Evolutionary conservation across 2,888 invertebrate genomes (phyloP).

Genomic region (Phengaris arion): DNA sequence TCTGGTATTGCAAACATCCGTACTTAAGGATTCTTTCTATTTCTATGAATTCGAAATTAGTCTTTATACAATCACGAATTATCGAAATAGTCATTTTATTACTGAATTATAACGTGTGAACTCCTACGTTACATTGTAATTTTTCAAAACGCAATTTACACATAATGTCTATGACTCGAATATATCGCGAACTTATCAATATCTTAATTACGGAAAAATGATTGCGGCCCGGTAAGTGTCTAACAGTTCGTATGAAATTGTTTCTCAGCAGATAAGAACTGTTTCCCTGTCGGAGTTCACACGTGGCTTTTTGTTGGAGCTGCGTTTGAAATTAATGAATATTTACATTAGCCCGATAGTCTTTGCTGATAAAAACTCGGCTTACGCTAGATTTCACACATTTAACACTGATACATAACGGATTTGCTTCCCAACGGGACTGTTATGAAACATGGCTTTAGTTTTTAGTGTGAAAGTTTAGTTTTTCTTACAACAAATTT

Average conservation of each 20-base stretch:
- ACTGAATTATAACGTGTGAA: background rate
- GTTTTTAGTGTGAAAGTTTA: background rate
- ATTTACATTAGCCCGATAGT: conserved; percentile 29
- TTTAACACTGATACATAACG: conserved; percentile 19
- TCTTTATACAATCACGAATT: too few relatives aligned
- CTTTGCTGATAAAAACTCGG: conserved; percentile 26
- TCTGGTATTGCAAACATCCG: too few relatives aligned
- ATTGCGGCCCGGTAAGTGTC: conserved; percentile 22
- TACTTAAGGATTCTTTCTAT: too few relatives aligned
- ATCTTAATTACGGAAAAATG: conserved; percentile 31
- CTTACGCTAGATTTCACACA: conserved; percentile 27
- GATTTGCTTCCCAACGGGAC: conserved; percentile 13
- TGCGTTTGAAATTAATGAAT: conserved; percentile 31
- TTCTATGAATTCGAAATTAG: too few relatives aligned
- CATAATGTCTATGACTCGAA: background rate
- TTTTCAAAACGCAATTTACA: background rate
- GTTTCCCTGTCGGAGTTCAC: conserved; percentile 30
- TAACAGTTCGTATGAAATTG: conserved; percentile 30
- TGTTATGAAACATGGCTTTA: background rate
- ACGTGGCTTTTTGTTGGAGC: conserved; percentile 27
- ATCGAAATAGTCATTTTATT: background rate
- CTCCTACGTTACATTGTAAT: background rate
- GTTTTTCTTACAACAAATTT: background rate
- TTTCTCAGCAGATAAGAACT: conserved; percentile 30
- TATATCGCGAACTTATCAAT: conserved; percentile 4